These are phyloP conservation scores for Xanthorhoe designata DNA, from an alignment of 2,888 invertebrate species.

Conservation along the genomic window DNA sequence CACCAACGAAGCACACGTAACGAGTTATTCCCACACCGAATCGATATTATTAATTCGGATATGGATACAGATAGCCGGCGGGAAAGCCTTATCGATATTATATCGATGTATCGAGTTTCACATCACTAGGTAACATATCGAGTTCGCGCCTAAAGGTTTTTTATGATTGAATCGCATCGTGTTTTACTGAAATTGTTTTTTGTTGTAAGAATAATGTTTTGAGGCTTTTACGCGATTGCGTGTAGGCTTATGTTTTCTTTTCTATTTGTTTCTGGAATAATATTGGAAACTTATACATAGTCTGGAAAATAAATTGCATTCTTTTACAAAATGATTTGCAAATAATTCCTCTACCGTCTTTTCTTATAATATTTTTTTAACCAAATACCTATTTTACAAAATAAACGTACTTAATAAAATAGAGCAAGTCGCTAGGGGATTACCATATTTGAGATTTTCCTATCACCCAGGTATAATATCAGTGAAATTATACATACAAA, in stretches of 20 bases:
- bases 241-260: constrained; percentile 30
- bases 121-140: constrained; percentile 48
- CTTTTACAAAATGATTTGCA: no score
- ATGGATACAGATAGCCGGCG: constrained; percentile 73
- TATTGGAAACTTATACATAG: background rate
- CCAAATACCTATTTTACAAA: no score
- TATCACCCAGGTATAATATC: background rate
- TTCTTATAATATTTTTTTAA: no score
- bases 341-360: no score
- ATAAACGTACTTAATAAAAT: no score
- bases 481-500: constrained; percentile 36
- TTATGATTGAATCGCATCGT: constrained; percentile 51
- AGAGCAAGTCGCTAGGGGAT: no score
- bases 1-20: constrained; percentile 61
- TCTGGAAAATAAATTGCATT: background rate
- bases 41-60: constrained; percentile 82
- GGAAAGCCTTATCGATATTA: constrained; percentile 64
- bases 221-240: constrained; percentile 35
- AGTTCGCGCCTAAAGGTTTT: constrained; percentile 66
- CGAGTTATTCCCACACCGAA: constrained; percentile 68
- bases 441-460: no score
- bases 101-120: constrained; percentile 44
- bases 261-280: constrained; percentile 9
- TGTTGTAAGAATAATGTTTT: constrained; percentile 21
- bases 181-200: constrained; percentile 42